Percentiles rank a stretch among this genome's conserved stretches.
phyloP scores from a whole-genome alignment of 2,797 vertebrate genomes.

The Sebastes minor region DNA sequence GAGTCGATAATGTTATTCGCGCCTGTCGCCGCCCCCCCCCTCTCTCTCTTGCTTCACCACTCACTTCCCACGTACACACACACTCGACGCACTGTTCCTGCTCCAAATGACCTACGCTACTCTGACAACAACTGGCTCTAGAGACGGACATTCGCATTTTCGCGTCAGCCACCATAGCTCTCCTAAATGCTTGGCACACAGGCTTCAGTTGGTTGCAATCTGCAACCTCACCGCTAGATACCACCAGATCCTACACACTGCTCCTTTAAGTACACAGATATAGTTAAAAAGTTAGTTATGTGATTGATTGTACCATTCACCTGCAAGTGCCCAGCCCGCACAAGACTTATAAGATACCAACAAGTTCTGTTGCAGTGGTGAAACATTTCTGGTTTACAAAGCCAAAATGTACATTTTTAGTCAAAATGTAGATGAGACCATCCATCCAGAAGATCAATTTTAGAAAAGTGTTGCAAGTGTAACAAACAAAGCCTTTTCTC shows the following conservation, averaged over 20 bases:
- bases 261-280: neutral
- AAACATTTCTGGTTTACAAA: neutral
- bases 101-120: neutral
- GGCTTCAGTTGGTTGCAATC: neutral
- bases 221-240: neutral
- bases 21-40: accelerated
- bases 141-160: neutral
- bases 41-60: too few species aligned
- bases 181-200: neutral
- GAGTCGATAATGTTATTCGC: too few species aligned
- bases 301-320: neutral
- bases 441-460: neutral
- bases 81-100: too few species aligned
- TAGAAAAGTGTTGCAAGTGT: neutral
- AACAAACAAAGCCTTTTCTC: neutral
- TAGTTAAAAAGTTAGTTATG: neutral
- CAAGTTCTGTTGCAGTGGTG: neutral
- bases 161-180: neutral
- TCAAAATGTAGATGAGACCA: neutral
- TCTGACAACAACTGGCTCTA: neutral
- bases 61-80: too few species aligned
- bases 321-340: neutral
- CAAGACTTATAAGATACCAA: neutral
- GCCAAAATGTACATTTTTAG: neutral
- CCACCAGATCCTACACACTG: neutral